These are phyloP conservation scores for Hypocryptadius cinnamomeus DNA, from an alignment of 2,113 vertebrate species.

Conservation along the genomic window DNA sequence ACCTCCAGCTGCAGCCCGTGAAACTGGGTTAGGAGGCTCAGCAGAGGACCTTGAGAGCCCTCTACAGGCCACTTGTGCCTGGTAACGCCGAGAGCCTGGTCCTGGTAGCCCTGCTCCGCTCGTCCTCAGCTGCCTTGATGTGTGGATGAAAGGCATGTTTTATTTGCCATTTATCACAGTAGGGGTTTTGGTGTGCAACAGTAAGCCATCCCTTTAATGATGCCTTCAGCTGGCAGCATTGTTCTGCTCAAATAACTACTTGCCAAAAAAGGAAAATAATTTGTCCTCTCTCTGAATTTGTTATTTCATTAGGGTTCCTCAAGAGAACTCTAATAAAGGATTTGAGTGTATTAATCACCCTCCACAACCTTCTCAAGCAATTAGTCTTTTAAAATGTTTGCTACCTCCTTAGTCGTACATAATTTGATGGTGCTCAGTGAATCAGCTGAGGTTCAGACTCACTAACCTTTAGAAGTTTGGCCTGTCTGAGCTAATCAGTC, in stretches of 20 bases:
- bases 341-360: conserved; percentile 49
- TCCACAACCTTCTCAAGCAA: conserved; percentile 31
- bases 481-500: conserved; percentile 28
- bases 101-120: background rate
- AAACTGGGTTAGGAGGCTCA: conserved; percentile 43
- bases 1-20: conserved; percentile 73
- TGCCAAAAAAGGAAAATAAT: conserved; percentile 60
- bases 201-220: conserved; percentile 24
- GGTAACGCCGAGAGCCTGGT: background rate
- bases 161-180: conserved; percentile 53
- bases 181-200: conserved; percentile 5
- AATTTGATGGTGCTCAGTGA: background rate
- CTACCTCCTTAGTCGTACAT: conserved; percentile 3
- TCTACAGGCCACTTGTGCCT: conserved; percentile 64
- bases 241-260: conserved; percentile 28
- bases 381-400: conserved; percentile 45
- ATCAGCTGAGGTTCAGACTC: conserved; percentile 3
- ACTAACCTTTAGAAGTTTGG: conserved; percentile 12
- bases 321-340: conserved; percentile 51
- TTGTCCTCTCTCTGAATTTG: conserved; percentile 43
- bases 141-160: conserved; percentile 17
- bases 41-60: conserved; percentile 69
- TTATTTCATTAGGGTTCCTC: conserved; percentile 55
- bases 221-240: conserved; percentile 38
- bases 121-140: conserved; percentile 11